Base-by-base conservation (phyloP, 2,888 invertebrate genomes). In the Liopterus haemorrhoidalis region DNA sequence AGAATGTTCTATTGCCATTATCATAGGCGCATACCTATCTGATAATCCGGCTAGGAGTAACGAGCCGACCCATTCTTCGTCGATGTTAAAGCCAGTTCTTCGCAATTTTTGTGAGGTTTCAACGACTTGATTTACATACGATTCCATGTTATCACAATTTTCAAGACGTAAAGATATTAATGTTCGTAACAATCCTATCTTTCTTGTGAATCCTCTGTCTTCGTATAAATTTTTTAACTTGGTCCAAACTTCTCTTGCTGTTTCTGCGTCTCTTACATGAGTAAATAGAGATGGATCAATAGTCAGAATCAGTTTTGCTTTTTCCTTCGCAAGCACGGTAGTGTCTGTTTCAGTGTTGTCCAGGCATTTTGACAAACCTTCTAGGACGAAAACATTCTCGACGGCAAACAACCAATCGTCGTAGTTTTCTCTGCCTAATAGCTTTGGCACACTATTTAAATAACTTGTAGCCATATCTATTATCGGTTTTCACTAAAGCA, bases 11-110 rank as follows among this genome's bases (percentile, higher is more conserved):
- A 55, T 25, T 2, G 46, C 54, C 50, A 58, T 55, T n/a, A 60
- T 57, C 56, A 62, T 57, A 1, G 60, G 59, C n/a, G 49, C 46
- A 38, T 55, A 58, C 14, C 52, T 44, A 14, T 59, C 57, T 12
- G 57, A 55, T n/a, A 60, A 35, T 15, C 59, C 57, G 5, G 57
- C 56, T 8, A 62, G 41, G 28, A 61, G 38, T 4, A 62, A 43
- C 1, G 58, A 52, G 2, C 55, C 59, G 4, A 60, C 41, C 55
- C 58, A 59, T 43, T 57, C 53, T 3, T 58, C 54, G 3, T 41
- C 27, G 5, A 58, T 46, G 21, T 53, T 51, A 18, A 59, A 53
- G 5, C 55, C 53, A 4, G 57, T 51, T 5, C 37, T 52, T 4
- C 32, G 48, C 4, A 59, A 27, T 49, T 59, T 56, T 8, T 60